Conservation (phyloP, 2,797 vertebrate species). For the Craterocephalus amniculus region DNA sequence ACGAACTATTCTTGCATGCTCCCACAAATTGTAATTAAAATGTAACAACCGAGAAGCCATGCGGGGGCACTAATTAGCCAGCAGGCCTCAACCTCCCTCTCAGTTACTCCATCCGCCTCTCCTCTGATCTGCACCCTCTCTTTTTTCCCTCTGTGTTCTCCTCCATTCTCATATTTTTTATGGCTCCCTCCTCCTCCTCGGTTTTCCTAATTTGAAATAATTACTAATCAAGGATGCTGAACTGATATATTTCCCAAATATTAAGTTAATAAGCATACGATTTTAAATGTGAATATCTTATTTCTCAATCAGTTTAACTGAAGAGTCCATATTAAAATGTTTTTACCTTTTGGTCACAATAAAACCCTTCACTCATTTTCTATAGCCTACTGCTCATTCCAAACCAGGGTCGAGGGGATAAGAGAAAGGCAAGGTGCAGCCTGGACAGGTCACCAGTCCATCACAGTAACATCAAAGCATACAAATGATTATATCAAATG, state of each 20-base stretch:
- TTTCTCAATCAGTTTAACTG: neutral
- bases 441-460: no score
- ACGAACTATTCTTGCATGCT: constrained; percentile 55
- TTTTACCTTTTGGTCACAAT: neutral
- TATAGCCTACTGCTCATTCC: no score
- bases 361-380: no score
- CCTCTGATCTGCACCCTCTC: neutral
- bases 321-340: neutral
- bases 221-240: neutral
- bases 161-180: constrained; percentile 18
- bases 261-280: neutral
- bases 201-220: constrained; percentile 3
- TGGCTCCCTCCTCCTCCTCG: neutral
- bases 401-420: no score
- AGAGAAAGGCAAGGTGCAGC: no score
- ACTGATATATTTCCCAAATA: no score
- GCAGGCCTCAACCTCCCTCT: constrained; percentile 71
- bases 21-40: constrained; percentile 85
- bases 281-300: neutral
- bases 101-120: constrained; percentile 61
- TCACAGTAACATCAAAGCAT: no score
- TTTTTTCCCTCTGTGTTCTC: constrained; percentile 18
- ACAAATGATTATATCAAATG: no score
- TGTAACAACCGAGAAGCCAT: constrained; percentile 73
- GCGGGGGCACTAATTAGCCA: constrained; percentile 83